These are phyloP conservation scores for Lacanobia oleracea DNA, from an alignment of 2,888 invertebrate genomes.

Conservation along the genomic window DNA sequence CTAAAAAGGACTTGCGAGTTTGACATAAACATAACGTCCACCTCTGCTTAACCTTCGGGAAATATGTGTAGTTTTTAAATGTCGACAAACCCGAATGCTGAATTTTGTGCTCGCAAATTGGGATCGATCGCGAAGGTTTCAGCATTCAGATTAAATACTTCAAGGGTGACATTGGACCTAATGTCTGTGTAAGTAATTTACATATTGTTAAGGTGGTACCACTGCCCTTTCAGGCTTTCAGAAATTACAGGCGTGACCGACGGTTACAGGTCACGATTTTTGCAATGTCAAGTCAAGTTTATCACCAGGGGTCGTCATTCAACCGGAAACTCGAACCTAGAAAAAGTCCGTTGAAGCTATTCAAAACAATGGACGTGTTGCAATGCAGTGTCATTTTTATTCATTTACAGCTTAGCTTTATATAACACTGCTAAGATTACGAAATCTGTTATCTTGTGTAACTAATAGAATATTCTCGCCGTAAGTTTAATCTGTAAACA, in stretches of 20 bases:
- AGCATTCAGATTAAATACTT: too few relatives aligned
- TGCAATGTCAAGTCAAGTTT: conserved; percentile 6
- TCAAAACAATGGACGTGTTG: too few relatives aligned
- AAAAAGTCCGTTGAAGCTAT: conserved; percentile 27
- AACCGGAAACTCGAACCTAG: conserved; percentile 44
- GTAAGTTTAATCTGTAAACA: conserved; percentile 45
- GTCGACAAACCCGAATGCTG: too few relatives aligned
- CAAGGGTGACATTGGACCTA: neutral
- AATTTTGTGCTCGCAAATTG: too few relatives aligned
- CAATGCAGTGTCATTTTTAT: conserved; percentile 18
- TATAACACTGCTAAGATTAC: conserved; percentile 29
- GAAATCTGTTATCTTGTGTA: conserved; percentile 37
- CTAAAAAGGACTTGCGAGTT: too few relatives aligned
- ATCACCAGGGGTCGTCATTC: conserved; percentile 31
- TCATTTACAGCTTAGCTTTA: conserved; percentile 24
- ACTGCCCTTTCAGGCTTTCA: conserved; percentile 15
- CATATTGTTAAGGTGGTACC: neutral
- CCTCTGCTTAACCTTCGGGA: too few relatives aligned
- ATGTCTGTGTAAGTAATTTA: neutral
- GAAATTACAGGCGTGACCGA: conserved; percentile 18
- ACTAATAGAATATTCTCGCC: conserved; percentile 35
- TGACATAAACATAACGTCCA: too few relatives aligned
- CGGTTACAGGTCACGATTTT: conserved; percentile 1
- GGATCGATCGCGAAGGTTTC: too few relatives aligned
- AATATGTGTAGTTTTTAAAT: too few relatives aligned